These are phyloP conservation scores for Myrmecobius fasciatus DNA, from an alignment of 2,113 vertebrate genomes.

Conservation along the genomic window DNA sequence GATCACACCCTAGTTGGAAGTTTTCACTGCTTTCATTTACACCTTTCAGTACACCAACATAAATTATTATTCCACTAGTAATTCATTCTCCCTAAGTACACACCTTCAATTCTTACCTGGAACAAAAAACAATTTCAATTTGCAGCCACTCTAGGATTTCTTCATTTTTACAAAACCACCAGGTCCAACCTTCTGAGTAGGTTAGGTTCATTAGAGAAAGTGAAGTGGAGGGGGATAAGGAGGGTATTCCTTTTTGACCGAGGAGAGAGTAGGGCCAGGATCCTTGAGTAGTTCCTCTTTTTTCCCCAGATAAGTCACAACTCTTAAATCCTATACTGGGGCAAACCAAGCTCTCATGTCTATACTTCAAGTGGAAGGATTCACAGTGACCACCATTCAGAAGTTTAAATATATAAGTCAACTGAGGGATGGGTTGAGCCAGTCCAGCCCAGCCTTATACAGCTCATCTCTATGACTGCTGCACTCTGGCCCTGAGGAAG, in stretches of 20 bases:
- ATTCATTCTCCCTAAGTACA: neutral
- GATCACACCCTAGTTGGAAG: neutral
- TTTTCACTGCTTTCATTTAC: neutral
- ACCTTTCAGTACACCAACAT: neutral
- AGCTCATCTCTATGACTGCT: neutral
- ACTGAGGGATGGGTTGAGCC: neutral
- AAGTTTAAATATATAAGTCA: neutral
- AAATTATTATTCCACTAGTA: neutral
- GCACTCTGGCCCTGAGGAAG: neutral
- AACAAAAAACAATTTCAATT: neutral
- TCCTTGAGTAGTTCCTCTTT: neutral
- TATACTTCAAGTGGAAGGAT: neutral
- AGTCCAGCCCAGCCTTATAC: neutral
- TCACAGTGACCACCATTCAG: neutral
- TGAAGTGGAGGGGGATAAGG: neutral
- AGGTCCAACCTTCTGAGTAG: neutral
- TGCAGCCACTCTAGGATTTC: neutral
- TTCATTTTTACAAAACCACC: neutral
- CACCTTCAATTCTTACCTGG: neutral
- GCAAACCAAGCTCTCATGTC: neutral
- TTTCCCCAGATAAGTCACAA: neutral
- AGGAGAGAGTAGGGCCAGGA: neutral
- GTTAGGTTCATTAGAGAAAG: neutral
- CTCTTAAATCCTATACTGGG: neutral
- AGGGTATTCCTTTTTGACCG: neutral